Base-by-base conservation (phyloP, 2,113 vertebrate genomes). In the Sylvia atricapilla region DNA sequence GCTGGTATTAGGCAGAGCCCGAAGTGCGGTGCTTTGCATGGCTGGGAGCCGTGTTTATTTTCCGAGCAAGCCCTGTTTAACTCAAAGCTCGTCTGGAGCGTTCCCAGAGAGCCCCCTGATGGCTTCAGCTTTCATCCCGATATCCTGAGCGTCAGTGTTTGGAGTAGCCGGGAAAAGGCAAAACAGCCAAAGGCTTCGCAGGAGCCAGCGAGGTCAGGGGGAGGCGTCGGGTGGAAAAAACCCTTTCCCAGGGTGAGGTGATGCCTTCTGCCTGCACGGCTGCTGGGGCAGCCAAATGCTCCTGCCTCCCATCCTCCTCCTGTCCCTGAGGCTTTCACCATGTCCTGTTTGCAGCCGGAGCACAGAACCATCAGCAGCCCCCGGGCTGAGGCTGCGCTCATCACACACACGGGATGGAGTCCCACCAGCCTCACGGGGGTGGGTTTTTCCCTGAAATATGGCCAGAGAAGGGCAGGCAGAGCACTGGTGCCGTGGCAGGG, bases 71-170 rank as follows among this genome's bases (percentile, higher is more conserved):
- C 72, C 72, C 68, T 83, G 68, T 39, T 69, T 85, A 60, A 78
- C 31, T 84, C 59, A 37, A 24, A 69, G 31, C 41, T 49, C 39
- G 35, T 72, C 91, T 82, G 70, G 17, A 66, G 72, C 3, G 64
- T 64, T 93, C 89, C 56, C 89, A 94, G 68, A 81, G 91, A 93
- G 89, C 91, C 90, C 95, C 90, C 95, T 97, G 85, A 95, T 50
- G 93, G 88, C 81, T 86, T 93, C 2, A 64, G 63, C 84, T 90
- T 89, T 89, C 73, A 73, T 85, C 79, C 5, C 3, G 22, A 19
- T 12, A 55, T 59, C 21, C 82, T 50, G 35, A 76, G 62, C 13
- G 27, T 39, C 52, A 0, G 16, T 5, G 24, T 60, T 80, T 78
- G 75, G 35, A 52, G 43, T 17, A n/a, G 64, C n/a, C 50, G 52